A percentile compares a stretch with the other conserved stretches of the same genome.
phyloP scores from a whole-genome alignment of 2,113 vertebrate species.

The Vidua macroura region DNA sequence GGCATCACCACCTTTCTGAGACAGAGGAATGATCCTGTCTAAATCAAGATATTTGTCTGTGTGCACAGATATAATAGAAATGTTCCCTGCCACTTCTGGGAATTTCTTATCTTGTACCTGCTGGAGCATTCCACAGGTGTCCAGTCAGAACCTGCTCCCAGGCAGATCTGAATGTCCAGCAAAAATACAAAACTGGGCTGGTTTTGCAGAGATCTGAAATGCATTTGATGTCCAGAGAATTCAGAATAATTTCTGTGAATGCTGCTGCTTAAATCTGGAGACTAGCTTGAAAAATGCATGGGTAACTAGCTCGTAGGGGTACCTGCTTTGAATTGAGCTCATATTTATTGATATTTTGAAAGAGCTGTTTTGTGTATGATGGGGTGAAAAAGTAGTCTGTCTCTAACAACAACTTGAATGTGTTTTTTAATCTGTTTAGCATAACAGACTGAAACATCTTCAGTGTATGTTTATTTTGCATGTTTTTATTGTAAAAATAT shows the following conservation, averaged over 20 bases:
- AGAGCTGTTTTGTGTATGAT: neutral
- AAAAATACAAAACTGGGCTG: neutral
- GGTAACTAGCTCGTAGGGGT: neutral
- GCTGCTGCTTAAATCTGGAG: neutral
- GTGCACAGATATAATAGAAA: neutral
- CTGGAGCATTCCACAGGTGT: slow-evolving; percentile 40
- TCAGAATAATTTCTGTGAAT: neutral
- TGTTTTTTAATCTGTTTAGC: neutral
- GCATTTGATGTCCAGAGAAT: neutral
- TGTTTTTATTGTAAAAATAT: neutral
- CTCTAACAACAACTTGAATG: neutral
- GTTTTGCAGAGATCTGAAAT: neutral
- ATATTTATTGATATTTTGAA: neutral
- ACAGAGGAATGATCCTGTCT: neutral
- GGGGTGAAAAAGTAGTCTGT: neutral
- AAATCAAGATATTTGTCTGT: neutral
- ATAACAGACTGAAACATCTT: neutral
- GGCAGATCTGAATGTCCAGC: neutral
- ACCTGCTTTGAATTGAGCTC: neutral
- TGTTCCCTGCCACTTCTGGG: neutral
- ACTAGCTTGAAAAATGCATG: neutral
- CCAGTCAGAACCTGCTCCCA: neutral
- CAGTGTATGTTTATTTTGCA: neutral
- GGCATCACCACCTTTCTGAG: neutral
- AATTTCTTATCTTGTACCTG: neutral